phyloP scores from a whole-genome alignment of 1,140 invertebrate species.

The Zelostemma sp. region DNA sequence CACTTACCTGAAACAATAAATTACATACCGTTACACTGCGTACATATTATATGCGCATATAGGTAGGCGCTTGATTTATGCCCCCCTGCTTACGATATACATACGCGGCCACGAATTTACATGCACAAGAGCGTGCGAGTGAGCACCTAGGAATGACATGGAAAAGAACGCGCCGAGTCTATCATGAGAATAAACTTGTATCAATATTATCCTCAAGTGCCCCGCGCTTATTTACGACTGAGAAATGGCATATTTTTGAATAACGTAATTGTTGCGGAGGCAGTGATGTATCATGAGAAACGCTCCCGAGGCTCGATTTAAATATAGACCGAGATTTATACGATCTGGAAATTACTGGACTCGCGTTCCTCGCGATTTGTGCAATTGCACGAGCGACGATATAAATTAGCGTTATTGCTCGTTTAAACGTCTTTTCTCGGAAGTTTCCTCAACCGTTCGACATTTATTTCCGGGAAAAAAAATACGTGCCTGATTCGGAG shows the following conservation, averaged over 20 bases:
- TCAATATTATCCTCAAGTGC: conserved; percentile 26
- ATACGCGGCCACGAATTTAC: conserved; percentile 52
- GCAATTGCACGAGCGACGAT: conserved; percentile 8
- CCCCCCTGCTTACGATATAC: conserved; percentile 50
- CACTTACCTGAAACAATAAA: conserved; percentile 73
- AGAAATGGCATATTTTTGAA: conserved; percentile 25
- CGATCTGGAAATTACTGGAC: not conserved
- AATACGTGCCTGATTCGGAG: not conserved
- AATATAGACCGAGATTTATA: conserved; percentile 6
- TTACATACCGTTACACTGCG: conserved; percentile 66
- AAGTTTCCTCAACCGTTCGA: not conserved
- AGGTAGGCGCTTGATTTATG: conserved; percentile 62
- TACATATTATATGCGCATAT: conserved; percentile 61
- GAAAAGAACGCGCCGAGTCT: conserved; percentile 49
- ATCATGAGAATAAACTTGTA: conserved; percentile 44
- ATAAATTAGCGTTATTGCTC: not conserved
- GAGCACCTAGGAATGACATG: conserved; percentile 49
- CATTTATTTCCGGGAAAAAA: not conserved
- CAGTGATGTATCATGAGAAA: conserved; percentile 22
- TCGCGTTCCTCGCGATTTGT: not conserved
- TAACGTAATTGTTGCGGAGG: conserved; percentile 21
- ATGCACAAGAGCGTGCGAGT: conserved; percentile 49
- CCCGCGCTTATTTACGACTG: conserved; percentile 27
- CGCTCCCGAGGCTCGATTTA: not conserved
- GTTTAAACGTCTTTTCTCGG: too few species aligned